Evolutionary conservation across 2,888 invertebrate genomes (phyloP), one percentile per base, ranked within the genome.

Genomic region (Lamellibrachia columna): DNA sequence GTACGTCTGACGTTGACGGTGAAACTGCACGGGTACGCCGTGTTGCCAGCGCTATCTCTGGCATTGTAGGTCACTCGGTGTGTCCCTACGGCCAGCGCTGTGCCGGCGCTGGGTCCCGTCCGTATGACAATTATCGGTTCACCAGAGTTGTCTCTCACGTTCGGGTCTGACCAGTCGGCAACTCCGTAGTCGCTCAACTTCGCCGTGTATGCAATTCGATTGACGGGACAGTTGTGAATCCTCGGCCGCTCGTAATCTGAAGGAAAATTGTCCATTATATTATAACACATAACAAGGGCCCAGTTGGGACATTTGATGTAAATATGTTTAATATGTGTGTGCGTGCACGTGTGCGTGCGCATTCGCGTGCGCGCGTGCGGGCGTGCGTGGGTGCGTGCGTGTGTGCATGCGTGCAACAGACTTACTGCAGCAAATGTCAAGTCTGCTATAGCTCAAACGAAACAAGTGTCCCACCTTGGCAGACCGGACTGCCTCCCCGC

Each of bases 31-130:
- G 52, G 15, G 11, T 22, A 91, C 3, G 91, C 91, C 52, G 6
- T 53, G 91, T 91, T 91, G 91, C 91, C 91, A 52, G 91, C 91
- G 91, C 91, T 53, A n/a, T 91, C 91, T 53, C 11, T 52, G 52
- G 91, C 91, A 22, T 52, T 28, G 53, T 91, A 91, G n/a, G 52
- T 52, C 9, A 91, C 53, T 6, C 53, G 52, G 22, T 91, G 53
- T 52, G 52, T 91, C 15, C 91, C 91, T 15, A 91, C 91, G 52
- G 52, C 40, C 91, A 91, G 52, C 3, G 52, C 15, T 28, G 91
- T 91, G 15, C n/a, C 7, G 52, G 91, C 7, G 28, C 15, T 22
- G 6, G 53, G 22, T 15, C 91, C 91, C 9, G 52, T 53, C 15
- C 91, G 7, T 2, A 22, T 91, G 4, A 91, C 40, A 6, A 11